phyloP scores from a whole-genome alignment of 2,888 invertebrate species.

The Meandrusa payeni region DNA sequence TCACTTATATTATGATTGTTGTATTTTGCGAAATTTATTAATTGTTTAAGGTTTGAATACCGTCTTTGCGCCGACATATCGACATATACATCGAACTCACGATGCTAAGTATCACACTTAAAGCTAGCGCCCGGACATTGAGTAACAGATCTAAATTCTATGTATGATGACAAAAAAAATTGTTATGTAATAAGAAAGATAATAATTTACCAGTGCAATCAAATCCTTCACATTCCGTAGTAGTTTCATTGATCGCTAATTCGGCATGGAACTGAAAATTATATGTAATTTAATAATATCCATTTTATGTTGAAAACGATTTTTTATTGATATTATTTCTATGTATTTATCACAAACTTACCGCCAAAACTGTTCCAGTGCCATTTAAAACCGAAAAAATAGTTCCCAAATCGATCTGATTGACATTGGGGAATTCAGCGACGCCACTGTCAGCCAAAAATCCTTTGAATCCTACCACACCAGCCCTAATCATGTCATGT shows the following conservation, averaged over 20 bases:
- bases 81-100: too few relatives aligned
- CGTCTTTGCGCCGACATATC: too few relatives aligned
- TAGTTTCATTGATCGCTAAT: conserved; percentile 39
- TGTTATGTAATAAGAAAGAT: too few relatives aligned
- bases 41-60: too few relatives aligned
- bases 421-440: conserved; percentile 83
- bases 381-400: conserved; percentile 80
- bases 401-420: conserved; percentile 72
- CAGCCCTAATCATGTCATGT: conserved; percentile 76
- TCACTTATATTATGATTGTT: too few relatives aligned
- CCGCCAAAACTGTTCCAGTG: conserved; percentile 82
- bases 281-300: conserved; percentile 20
- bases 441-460: conserved; percentile 84
- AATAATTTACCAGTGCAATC: conserved; percentile 29
- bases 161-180: too few relatives aligned
- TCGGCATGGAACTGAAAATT: conserved; percentile 86
- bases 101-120: too few relatives aligned
- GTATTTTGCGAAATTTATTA: too few relatives aligned
- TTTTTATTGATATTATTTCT: background rate
- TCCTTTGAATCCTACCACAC: conserved; percentile 87
- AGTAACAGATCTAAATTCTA: too few relatives aligned
- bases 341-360: conserved; percentile 51
- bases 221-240: conserved; percentile 48
- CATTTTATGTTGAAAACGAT: too few relatives aligned
- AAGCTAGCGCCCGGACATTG: too few relatives aligned